Percentiles rank a stretch among this genome's conserved stretches.
Conservation (phyloP, 2,888 invertebrate genomes). For the Marronus borbonicus region DNA sequence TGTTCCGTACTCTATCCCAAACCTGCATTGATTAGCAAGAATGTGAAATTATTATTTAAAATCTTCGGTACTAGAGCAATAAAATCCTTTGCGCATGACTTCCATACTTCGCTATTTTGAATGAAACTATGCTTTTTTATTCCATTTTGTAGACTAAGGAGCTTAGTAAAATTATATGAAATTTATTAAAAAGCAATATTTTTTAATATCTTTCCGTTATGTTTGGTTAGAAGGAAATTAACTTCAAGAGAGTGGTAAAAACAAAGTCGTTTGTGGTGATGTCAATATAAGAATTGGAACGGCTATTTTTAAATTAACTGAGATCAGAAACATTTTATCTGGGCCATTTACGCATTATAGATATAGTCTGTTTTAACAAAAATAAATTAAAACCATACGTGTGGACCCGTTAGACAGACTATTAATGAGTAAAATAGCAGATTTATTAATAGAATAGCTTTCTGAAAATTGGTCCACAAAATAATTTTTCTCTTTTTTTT, state of each 20-base stretch:
- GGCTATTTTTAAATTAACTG: constrained; percentile 2
- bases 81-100: no score
- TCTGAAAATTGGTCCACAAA: constrained; percentile 3
- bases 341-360: constrained; percentile 11
- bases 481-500: background rate
- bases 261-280: background rate
- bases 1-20: no score
- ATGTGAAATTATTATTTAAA: no score
- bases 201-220: no score
- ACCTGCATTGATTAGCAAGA: no score
- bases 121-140: no score
- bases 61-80: no score
- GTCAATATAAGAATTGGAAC: background rate
- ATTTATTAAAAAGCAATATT: no score
- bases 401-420: background rate
- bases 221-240: background rate
- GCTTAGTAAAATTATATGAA: no score
- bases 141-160: no score
- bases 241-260: background rate
- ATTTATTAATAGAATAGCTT: background rate
- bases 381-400: constrained; percentile 13
- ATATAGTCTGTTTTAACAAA: background rate
- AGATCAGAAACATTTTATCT: constrained; percentile 14
- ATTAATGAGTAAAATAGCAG: background rate
- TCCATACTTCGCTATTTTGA: no score